phyloP scores from a whole-genome alignment of 92 coral and sea anemone genomes.

The Palythoa heliodiscus region DNA sequence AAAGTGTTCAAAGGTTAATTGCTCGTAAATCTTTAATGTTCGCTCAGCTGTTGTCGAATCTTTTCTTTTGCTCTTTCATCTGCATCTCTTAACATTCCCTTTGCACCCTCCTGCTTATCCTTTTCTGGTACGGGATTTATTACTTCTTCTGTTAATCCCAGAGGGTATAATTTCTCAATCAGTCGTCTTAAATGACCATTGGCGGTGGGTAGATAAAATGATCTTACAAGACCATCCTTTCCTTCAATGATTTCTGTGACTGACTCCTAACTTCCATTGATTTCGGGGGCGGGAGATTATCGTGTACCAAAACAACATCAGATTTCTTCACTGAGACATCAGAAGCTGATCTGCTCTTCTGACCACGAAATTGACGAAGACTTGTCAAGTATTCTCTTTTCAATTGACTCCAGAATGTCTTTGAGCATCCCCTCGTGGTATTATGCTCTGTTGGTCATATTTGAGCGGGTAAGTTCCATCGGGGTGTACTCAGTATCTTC shows the following conservation, averaged over 20 bases:
- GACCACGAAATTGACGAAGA: background rate
- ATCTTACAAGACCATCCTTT: constrained; percentile 32
- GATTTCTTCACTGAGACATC: background rate
- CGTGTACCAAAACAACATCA: constrained; percentile 32
- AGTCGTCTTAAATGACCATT: no score
- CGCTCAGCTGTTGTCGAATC: constrained; percentile 16
- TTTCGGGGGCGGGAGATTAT: constrained; percentile 30
- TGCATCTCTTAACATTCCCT: background rate
- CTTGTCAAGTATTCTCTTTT: background rate
- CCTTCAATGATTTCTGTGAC: constrained; percentile 37
- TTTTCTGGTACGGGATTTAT: background rate
- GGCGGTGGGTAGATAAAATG: constrained; percentile 14
- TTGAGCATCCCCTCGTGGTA: background rate
- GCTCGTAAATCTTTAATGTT: background rate
- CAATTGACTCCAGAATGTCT: background rate
- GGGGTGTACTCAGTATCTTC: background rate
- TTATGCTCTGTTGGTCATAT: no score
- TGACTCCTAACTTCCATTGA: constrained; percentile 43
- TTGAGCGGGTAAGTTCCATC: no score
- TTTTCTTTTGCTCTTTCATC: background rate
- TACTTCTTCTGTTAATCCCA: background rate
- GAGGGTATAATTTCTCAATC: no score
- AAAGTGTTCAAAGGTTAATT: constrained; percentile 2
- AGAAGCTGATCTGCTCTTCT: background rate
- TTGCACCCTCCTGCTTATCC: background rate